These are phyloP conservation scores for Timema podura DNA, from an alignment of 2,888 invertebrate genomes.

Conservation along the genomic window DNA sequence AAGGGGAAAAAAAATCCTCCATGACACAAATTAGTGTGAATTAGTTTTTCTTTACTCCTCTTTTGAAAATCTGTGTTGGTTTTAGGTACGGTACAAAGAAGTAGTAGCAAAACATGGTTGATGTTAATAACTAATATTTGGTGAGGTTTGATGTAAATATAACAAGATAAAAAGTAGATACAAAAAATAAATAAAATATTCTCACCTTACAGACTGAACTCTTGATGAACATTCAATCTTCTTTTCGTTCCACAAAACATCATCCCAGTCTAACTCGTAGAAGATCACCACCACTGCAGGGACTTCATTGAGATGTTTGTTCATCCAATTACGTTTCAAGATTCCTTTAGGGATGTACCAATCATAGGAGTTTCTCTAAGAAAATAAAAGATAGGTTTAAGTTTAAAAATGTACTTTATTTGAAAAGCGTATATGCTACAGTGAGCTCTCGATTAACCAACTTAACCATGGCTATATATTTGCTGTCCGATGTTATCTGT, in stretches of 20 bases:
- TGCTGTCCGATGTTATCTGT: no score
- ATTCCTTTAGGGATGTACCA: conserved; percentile 95
- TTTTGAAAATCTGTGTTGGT: no score
- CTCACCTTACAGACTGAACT: conserved; percentile 71
- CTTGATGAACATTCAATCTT: conserved; percentile 89
- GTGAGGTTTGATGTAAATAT: no score
- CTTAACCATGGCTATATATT: no score
- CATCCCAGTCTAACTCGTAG: conserved; percentile 97
- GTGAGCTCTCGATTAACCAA: no score
- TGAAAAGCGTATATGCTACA: neutral
- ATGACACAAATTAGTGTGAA: no score
- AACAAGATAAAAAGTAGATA: no score
- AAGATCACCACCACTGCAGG: conserved; percentile 94
- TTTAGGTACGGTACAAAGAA: no score
- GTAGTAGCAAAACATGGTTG: no score
- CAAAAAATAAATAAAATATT: conserved; percentile 16
- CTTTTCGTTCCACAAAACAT: conserved; percentile 89
- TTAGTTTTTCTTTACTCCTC: no score
- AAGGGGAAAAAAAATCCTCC: no score
- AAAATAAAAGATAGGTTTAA: conserved; percentile 19
- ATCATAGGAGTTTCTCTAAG: conserved; percentile 80
- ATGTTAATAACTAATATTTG: no score
- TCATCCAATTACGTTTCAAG: conserved; percentile 91
- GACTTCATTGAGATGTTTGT: conserved; percentile 82
- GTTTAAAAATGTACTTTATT: neutral